Evolutionary conservation across 1,140 invertebrate genomes (phyloP), one percentile per base, ranked within the genome.

Genomic region (Brachionus manjavacas): DNA sequence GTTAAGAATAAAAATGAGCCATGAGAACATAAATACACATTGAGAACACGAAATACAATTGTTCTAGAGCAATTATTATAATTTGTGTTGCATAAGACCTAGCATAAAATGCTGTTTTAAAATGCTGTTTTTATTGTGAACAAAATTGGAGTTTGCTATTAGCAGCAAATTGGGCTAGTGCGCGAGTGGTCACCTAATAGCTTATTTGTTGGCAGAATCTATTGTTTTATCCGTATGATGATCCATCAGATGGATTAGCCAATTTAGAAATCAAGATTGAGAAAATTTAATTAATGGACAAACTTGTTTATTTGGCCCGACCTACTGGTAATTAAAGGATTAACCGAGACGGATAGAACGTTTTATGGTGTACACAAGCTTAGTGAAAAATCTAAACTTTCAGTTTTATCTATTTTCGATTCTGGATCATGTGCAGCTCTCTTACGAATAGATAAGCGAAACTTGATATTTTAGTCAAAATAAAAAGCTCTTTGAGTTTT

Each of bases 311-410:
- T 72, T 72, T 72, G 16, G 31, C 39, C 39, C 39, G 68, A 72
- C 68, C 68, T 72, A 72, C 46, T 72, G 68, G 68, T 72, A 72
- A 72, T 72, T 72, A 72, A 41, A 72, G 68, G 68, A 72, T 72
- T 72, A 72, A 11, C 68, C 68, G 68, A 72, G 68, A 72, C 68
- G 16, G 28, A 60, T 60, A 60, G 20, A 39, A 41, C 31, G 16
- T 14, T 68, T 28, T 39, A 14, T 72, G 68, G 68, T 20, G 31
- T 72, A 39, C 39, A 72, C 39, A 72, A 16, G 68, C 16, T 41
- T 72, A 72, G 41, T 20, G 39, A 39, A 72, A 41, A 41, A 39
- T 72, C 39, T 72, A 72, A 72, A 72, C 68, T 72, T 43, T 72
- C 39, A 41, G 31, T 72, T 72, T 39, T 72, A 41, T 68, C 31